Evolutionary conservation across 2,888 invertebrate genomes (phyloP).

Genomic region (Cybosia mesomella): DNA sequence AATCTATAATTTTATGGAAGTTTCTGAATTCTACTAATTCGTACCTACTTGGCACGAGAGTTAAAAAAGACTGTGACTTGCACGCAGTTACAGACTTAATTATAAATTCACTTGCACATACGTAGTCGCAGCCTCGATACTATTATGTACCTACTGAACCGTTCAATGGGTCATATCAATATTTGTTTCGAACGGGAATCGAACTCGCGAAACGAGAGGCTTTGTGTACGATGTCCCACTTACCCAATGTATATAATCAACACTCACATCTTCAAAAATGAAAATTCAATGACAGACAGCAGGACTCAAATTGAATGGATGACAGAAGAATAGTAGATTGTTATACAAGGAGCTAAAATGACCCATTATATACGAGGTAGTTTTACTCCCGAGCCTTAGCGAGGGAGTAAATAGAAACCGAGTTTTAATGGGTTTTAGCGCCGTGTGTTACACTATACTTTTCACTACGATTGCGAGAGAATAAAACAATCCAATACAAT

Average conservation of each 20-base stretch:
- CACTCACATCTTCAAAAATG: neutral
- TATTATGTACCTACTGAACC: conserved; percentile 5
- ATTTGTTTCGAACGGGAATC: conserved; percentile 14
- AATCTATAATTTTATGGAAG: no score
- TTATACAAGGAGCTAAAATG: no score
- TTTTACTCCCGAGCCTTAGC: no score
- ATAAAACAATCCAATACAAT: no score
- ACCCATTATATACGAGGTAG: no score
- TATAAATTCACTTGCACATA: conserved; percentile 5
- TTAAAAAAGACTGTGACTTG: neutral
- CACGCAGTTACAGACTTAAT: conserved; percentile 1
- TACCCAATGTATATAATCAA: neutral
- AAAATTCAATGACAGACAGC: neutral
- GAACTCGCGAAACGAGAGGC: conserved; percentile 9
- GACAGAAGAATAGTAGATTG: neutral
- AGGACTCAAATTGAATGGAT: neutral
- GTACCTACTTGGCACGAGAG: neutral
- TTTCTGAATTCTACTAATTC: neutral
- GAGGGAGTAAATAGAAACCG: no score
- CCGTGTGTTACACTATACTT: no score
- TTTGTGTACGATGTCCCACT: conserved; percentile 7
- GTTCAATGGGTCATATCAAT: conserved; percentile 10
- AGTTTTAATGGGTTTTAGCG: no score
- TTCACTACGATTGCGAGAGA: no score
- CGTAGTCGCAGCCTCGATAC: neutral